Conservation (phyloP, 2,113 vertebrate species). For the Lanius collurio region DNA sequence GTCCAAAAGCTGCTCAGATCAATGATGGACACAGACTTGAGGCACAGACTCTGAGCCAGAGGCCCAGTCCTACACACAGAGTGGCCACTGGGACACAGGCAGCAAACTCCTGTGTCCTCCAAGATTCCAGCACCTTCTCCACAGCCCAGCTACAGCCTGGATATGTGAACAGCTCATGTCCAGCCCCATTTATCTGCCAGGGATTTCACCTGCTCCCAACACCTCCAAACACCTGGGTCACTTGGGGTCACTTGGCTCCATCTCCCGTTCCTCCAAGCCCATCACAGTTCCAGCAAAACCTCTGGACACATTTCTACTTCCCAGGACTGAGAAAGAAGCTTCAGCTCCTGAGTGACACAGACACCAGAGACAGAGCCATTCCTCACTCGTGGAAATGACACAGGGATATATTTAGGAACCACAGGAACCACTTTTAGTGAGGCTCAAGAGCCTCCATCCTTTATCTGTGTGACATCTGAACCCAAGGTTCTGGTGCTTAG, state of each 20-base stretch:
- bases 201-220: not conserved
- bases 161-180: not conserved
- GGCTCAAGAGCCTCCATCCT: not conserved
- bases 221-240: not conserved
- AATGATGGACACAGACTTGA: not conserved
- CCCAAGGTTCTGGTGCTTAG: not conserved
- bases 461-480: not conserved
- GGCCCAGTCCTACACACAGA: rapidly evolving
- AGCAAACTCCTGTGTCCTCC: rapidly evolving
- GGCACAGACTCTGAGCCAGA: not conserved
- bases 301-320: not conserved
- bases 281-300: not conserved
- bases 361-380: not conserved
- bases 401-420: not conserved
- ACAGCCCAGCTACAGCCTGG: not conserved
- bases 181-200: not conserved
- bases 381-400: not conserved
- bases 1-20: not conserved
- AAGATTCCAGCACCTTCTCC: not conserved
- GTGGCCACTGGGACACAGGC: rapidly evolving
- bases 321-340: not conserved
- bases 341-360: not conserved
- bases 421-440: not conserved
- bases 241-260: rapidly evolving
- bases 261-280: not conserved